Conservation (phyloP, 2,888 invertebrate species). For the Polia nebulosa region DNA sequence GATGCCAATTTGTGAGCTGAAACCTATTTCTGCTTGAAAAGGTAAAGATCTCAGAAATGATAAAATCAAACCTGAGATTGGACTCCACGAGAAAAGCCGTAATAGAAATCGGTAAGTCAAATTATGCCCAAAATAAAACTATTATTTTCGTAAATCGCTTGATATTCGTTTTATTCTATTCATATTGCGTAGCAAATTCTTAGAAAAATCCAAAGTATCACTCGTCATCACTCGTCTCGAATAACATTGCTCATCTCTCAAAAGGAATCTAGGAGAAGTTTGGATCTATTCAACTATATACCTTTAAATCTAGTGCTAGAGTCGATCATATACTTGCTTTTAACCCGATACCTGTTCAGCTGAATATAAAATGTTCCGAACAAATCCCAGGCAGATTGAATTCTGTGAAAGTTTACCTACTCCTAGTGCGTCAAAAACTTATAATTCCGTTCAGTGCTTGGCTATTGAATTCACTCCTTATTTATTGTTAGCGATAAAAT, state of each 20-base stretch:
- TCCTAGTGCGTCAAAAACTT: conserved; percentile 89
- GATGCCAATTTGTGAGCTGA: conserved; percentile 37
- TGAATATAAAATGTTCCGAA: conserved; percentile 77
- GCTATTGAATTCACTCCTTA: conserved; percentile 89
- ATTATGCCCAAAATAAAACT: conserved; percentile 23
- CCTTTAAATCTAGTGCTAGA: conserved; percentile 58
- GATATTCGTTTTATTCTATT: conserved; percentile 23
- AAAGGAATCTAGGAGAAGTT: conserved; percentile 51
- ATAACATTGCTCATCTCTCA: conserved; percentile 49
- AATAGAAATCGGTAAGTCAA: conserved; percentile 6
- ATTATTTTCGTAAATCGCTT: conserved; percentile 8
- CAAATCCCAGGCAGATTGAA: conserved; percentile 89
- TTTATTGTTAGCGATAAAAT: conserved; percentile 91
- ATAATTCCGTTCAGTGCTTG: conserved; percentile 83
- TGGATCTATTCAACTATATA: conserved; percentile 38
- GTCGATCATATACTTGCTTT: conserved; percentile 62
- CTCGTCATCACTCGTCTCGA: conserved; percentile 45
- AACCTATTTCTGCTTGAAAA: conserved; percentile 31
- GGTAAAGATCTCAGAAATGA: conserved; percentile 31
- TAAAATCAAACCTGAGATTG: conserved; percentile 26
- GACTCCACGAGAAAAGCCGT: conserved; percentile 10
- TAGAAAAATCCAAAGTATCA: conserved; percentile 31
- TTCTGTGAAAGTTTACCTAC: conserved; percentile 84
- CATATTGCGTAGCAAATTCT: conserved; percentile 14
- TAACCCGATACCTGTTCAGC: conserved; percentile 60